phyloP scores from a whole-genome alignment of 2,888 invertebrate genomes.

The Dryadula phaetusa region DNA sequence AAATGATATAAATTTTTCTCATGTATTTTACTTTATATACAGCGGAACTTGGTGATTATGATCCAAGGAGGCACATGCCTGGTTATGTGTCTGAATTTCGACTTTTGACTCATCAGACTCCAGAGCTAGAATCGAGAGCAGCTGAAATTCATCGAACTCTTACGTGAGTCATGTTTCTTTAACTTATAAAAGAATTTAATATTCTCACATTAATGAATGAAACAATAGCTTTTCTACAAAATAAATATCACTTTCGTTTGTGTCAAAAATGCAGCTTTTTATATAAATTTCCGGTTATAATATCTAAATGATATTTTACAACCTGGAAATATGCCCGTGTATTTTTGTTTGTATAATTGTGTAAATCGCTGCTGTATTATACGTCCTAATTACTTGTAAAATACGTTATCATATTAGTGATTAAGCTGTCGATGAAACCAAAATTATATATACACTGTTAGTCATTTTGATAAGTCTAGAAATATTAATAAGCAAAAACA shows the following conservation, averaged over 20 bases:
- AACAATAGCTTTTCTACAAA: neutral
- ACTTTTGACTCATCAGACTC: conserved; percentile 95
- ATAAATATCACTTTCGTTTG: too few species aligned
- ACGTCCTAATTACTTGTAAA: too few species aligned
- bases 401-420: too few species aligned
- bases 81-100: conserved; percentile 98
- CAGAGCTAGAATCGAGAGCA: conserved; percentile 94
- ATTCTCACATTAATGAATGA: neutral
- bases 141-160: conserved; percentile 95
- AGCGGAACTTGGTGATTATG: conserved; percentile 98
- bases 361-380: conserved; percentile 83
- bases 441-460: conserved; percentile 69
- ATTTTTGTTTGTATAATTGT: conserved; percentile 76
- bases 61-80: conserved; percentile 92
- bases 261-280: too few species aligned
- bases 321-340: conserved; percentile 69
- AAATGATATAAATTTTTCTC: neutral
- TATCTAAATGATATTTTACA: neutral
- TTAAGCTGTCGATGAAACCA: too few species aligned
- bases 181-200: neutral
- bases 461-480: conserved; percentile 62
- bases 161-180: conserved; percentile 84
- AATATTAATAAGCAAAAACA: conserved; percentile 62
- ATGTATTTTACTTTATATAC: conserved; percentile 45
- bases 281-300: too few species aligned